Conservation (phyloP, 2,888 invertebrate species). For the Galerucella nymphaeae region DNA sequence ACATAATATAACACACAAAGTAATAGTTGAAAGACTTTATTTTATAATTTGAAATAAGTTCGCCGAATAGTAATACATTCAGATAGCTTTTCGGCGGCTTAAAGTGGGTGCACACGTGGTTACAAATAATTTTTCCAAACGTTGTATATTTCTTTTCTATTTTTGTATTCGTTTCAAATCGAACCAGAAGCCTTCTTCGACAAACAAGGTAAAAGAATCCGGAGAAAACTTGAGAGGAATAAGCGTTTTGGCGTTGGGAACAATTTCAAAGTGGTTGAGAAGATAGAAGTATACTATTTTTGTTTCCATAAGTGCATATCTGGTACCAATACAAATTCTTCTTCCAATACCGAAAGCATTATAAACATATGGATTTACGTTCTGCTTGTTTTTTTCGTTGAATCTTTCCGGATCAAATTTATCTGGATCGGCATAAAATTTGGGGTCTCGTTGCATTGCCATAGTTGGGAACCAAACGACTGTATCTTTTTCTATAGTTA, state of each 20-base stretch:
- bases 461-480: conserved; percentile 6
- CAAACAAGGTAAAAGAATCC: conserved; percentile 6
- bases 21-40: too few relatives aligned
- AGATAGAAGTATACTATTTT: conserved; percentile 39
- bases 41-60: too few relatives aligned
- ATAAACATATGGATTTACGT: conserved; percentile 62
- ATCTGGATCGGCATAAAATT: conserved; percentile 59
- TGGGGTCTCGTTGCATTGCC: conserved; percentile 9
- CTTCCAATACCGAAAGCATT: conserved; percentile 66
- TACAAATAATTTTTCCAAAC: too few relatives aligned
- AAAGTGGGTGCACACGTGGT: too few relatives aligned
- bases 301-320: conserved; percentile 55
- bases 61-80: too few relatives aligned
- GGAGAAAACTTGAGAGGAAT: conserved; percentile 49
- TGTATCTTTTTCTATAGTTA: conserved; percentile 51
- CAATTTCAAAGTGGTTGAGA: conserved; percentile 48
- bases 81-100: too few relatives aligned
- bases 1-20: too few relatives aligned
- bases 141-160: too few relatives aligned
- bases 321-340: conserved; percentile 68
- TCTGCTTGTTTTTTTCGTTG: conserved; percentile 67
- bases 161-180: conserved; percentile 9
- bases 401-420: conserved; percentile 65
- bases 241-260: conserved; percentile 48
- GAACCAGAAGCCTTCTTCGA: conserved; percentile 9